Evolutionary conservation across 2,888 invertebrate species (phyloP).

Genomic region (Trissolcus japonicus): DNA sequence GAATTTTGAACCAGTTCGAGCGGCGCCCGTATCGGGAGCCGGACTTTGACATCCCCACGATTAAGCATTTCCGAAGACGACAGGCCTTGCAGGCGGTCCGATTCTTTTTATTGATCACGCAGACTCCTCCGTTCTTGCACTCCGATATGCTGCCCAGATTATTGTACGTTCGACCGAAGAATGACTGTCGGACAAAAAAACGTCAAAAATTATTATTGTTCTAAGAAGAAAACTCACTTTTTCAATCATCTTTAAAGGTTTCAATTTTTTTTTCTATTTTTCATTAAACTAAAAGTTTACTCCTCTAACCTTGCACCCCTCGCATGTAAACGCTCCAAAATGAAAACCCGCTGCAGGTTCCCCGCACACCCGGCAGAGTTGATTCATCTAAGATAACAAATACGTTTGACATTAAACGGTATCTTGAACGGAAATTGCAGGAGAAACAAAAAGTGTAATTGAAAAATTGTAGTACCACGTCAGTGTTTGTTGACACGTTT

Average conservation of each 20-base stretch:
- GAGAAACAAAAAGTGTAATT: neutral
- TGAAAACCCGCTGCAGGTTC: conserved; percentile 75
- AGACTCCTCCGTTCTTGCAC: conserved; percentile 94
- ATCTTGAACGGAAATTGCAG: neutral
- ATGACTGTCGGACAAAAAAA: conserved; percentile 83
- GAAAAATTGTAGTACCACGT: conserved; percentile 67
- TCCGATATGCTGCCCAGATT: conserved; percentile 91
- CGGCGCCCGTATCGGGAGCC: conserved; percentile 92
- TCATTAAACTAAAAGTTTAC: neutral
- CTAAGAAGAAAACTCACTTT: neutral
- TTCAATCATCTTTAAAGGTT: too few species aligned
- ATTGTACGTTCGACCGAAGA: conserved; percentile 94
- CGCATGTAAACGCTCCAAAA: conserved; percentile 73
- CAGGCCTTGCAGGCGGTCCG: conserved; percentile 95
- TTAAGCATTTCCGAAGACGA: conserved; percentile 88
- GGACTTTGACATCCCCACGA: conserved; percentile 94
- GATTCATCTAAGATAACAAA: conserved; percentile 71
- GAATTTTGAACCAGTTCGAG: conserved; percentile 96
- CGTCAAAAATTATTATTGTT: neutral
- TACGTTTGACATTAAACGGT: neutral
- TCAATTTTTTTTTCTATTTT: neutral
- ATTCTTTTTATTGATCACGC: conserved; percentile 95
- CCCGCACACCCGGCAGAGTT: conserved; percentile 73
- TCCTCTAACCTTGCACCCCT: conserved; percentile 73
- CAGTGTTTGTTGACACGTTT: conserved; percentile 70